Conservation (phyloP, 1,140 invertebrate species). For the Physella acuta region DNA sequence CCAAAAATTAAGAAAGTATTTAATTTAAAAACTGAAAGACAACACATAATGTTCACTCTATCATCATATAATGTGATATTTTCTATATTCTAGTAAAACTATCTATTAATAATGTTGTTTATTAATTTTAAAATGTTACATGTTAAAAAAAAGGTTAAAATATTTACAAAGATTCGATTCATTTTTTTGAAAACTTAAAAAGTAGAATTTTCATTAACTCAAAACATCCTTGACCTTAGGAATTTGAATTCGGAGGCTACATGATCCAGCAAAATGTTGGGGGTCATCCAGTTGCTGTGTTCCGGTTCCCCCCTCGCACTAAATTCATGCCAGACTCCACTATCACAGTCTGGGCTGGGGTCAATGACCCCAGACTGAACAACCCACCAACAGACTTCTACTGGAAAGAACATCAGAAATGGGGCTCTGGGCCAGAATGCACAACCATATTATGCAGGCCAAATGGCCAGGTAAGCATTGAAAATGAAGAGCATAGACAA, state of each 20-base stretch:
- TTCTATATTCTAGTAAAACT: no score
- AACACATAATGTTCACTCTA: no score
- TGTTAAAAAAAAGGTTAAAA: no score
- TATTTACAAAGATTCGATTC: no score
- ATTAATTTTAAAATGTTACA: no score
- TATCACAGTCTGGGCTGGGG: slow-evolving; percentile 56
- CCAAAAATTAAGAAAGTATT: no score
- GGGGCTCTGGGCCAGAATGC: slow-evolving; percentile 58
- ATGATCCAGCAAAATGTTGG: slow-evolving; percentile 58
- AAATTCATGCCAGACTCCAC: slow-evolving; percentile 49
- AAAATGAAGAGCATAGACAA: no score
- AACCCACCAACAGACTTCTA: slow-evolving; percentile 57
- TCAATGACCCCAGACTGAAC: slow-evolving; percentile 49
- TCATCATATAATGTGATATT: no score
- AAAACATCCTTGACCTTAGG: slow-evolving; percentile 33
- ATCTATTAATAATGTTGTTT: no score
- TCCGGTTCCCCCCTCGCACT: slow-evolving; percentile 53
- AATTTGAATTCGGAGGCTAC: slow-evolving; percentile 55
- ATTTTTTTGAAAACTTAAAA: no score
- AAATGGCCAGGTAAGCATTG: slow-evolving; percentile 60
- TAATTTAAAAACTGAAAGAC: no score
- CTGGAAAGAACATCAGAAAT: slow-evolving; percentile 58
- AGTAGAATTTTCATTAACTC: background rate
- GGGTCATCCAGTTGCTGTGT: slow-evolving; percentile 57
- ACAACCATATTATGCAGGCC: slow-evolving; percentile 58